Evolutionary conservation across 2,888 invertebrate genomes (phyloP).

Genomic region (Melanargia galathea): DNA sequence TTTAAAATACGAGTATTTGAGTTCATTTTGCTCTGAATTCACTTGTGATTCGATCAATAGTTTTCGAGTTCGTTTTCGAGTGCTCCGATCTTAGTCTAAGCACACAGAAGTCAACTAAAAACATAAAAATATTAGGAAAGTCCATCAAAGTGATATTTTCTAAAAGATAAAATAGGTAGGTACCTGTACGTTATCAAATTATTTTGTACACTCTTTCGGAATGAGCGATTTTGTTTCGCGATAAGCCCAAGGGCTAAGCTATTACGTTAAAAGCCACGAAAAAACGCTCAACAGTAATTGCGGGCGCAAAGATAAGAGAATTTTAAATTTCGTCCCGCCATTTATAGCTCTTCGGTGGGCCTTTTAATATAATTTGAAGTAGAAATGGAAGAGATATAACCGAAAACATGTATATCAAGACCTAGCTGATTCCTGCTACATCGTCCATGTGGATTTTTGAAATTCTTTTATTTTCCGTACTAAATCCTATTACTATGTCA

Average conservation of each 20-base stretch:
- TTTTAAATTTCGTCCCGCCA: conserved; percentile 30
- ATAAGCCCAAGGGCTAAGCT: conserved; percentile 26
- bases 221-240: conserved; percentile 10
- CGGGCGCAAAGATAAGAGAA: conserved; percentile 27
- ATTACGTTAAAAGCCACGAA: conserved; percentile 28
- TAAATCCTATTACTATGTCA: no score
- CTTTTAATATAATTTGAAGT: conserved; percentile 21
- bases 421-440: not conserved
- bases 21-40: no score
- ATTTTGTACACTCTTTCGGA: not conserved
- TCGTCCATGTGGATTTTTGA: no score
- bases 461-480: no score
- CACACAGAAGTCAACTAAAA: no score
- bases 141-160: not conserved
- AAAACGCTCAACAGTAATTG: conserved; percentile 28
- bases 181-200: not conserved
- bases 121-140: no score
- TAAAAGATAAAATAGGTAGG: not conserved
- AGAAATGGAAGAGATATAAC: conserved; percentile 7
- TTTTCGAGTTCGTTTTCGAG: no score
- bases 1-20: no score
- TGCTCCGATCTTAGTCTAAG: no score
- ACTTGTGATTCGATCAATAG: no score
- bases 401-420: not conserved
- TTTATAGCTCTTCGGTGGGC: conserved; percentile 19